These are phyloP conservation scores for Taphrorychus bicolor DNA, from an alignment of 2,888 invertebrate species.

Conservation along the genomic window DNA sequence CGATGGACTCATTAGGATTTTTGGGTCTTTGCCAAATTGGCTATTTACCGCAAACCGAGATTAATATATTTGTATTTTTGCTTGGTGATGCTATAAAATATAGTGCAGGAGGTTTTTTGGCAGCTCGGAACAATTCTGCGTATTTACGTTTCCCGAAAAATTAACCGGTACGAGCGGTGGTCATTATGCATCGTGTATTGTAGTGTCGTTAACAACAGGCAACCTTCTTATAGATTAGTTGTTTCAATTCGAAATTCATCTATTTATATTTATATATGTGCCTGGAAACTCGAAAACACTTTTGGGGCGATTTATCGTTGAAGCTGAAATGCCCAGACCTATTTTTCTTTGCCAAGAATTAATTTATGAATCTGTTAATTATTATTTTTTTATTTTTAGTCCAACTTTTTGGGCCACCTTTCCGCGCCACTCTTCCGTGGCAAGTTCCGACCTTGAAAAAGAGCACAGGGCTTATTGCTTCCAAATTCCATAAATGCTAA, in stretches of 20 bases:
- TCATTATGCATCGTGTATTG: neutral
- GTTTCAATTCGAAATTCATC: neutral
- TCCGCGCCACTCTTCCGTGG: too few species aligned
- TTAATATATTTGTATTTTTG: conserved; percentile 9
- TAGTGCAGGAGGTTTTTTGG: conserved; percentile 8
- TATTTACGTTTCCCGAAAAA: conserved; percentile 3
- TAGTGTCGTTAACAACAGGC: neutral
- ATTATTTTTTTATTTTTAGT: neutral
- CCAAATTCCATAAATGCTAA: too few species aligned
- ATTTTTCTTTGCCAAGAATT: neutral
- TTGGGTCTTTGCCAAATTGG: conserved; percentile 50
- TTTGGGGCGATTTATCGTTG: neutral
- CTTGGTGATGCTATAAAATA: conserved; percentile 6
- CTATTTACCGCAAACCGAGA: conserved; percentile 24
- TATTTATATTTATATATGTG: neutral
- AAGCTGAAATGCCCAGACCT: neutral
- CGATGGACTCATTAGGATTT: conserved; percentile 50
- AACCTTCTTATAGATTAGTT: neutral
- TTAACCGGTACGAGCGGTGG: neutral
- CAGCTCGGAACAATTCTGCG: neutral
- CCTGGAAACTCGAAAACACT: neutral
- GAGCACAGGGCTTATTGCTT: too few species aligned
- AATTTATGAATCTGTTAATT: neutral
- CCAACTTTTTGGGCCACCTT: too few species aligned
- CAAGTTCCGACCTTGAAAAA: too few species aligned